Evolutionary conservation across 2,888 invertebrate genomes (phyloP).

Genomic region (Limnephilus auricula): DNA sequence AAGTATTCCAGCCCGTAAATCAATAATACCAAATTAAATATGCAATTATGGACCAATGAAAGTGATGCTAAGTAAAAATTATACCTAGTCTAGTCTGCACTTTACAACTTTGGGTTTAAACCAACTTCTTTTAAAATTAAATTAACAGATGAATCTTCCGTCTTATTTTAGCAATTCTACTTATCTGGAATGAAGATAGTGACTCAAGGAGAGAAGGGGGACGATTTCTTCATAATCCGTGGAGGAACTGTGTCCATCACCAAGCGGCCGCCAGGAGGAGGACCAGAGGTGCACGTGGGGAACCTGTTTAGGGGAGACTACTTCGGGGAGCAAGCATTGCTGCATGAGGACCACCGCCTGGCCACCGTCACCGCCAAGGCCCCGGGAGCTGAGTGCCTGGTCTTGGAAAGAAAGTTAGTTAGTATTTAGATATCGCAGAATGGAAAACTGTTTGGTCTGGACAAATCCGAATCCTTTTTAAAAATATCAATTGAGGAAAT

Average conservation of each 20-base stretch:
- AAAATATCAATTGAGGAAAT: too few species aligned
- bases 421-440: too few species aligned
- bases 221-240: constrained; percentile 94
- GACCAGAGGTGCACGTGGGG: constrained; percentile 82
- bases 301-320: constrained; percentile 87
- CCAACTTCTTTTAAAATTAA: too few species aligned
- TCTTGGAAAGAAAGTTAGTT: constrained; percentile 87
- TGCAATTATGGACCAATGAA: too few species aligned
- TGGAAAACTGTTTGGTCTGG: too few species aligned
- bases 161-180: constrained; percentile 84
- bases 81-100: too few species aligned
- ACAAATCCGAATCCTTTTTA: too few species aligned
- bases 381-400: constrained; percentile 91
- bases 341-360: constrained; percentile 90
- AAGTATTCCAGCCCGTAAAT: too few species aligned
- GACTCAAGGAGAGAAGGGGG: constrained; percentile 90
- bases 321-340: constrained; percentile 92
- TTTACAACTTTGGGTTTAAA: too few species aligned
- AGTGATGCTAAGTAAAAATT: too few species aligned
- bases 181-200: constrained; percentile 88
- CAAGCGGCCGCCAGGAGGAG: constrained; percentile 79
- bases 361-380: constrained; percentile 93
- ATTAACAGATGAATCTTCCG: neutral
- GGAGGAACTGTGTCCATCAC: constrained; percentile 88
- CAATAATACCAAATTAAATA: too few species aligned